Evolutionary conservation across 2,888 invertebrate species (phyloP), one percentile per base, ranked within the genome.

Genomic region (Tanaodytes sp.): DNA sequence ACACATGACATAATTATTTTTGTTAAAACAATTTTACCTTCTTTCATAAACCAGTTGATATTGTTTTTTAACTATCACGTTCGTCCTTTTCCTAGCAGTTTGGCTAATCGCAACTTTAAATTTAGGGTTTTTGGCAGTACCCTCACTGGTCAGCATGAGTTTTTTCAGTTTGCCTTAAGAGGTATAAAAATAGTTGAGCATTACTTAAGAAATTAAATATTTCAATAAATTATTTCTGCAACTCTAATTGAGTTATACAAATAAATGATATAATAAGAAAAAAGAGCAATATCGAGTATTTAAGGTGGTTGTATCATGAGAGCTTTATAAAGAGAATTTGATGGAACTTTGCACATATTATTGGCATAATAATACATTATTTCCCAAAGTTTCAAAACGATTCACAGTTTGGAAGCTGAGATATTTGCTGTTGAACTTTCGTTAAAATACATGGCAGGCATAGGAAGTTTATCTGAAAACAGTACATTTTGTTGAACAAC

Each of bases 11-110:
- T n/a, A n/a, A n/a, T n/a, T n/a, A n/a, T n/a, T n/a, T n/a, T n/a
- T 27, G 27, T 6, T 33, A 33, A 33, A 33, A 33, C n/a, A 33
- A 33, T 33, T 33, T 33, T 33, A 33, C 33, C 33, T 33, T 33
- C n/a, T 33, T 33, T 33, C 33, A 33, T n/a, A 11, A 9, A 33
- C n/a, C 8, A 33, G 33, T 33, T 33, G n/a, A 9, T 27, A 4
- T 27, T 27, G 27, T 9, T 27, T 27, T 27, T 27, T 27, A 9
- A 6, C 9, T 6, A 27, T 27, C 9, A 27, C 9, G 4, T 27
- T 27, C 9, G 27, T 9, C 4, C 27, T 4, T 27, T 27, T 4
- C 9, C 27, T 27, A 6, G 27, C 27, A 9, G 9, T 27, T 9
- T 27, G 27, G 27, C 27, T 27, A 4, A 27, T 27, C 9, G 27